Evolutionary conservation across 1,140 invertebrate genomes (phyloP).

Genomic region (Aphaenogaster floridana): DNA sequence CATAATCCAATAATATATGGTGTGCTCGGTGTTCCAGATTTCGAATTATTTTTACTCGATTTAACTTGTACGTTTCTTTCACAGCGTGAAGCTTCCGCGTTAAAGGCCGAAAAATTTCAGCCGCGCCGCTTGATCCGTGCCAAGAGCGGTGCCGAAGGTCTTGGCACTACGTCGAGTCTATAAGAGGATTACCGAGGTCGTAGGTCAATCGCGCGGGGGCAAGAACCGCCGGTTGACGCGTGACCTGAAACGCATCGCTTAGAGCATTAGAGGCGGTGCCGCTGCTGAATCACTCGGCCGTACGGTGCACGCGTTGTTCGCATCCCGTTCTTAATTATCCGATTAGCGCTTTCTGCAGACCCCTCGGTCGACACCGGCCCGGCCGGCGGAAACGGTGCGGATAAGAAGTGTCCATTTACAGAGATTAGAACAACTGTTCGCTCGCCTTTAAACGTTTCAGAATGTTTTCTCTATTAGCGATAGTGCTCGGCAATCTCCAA

Average conservation of each 20-base stretch:
- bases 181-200: constrained; percentile 73
- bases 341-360: constrained; percentile 58
- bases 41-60: neutral
- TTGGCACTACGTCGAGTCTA: constrained; percentile 52
- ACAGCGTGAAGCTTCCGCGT: neutral
- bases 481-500: neutral
- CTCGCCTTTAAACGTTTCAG: constrained; percentile 7
- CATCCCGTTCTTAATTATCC: constrained; percentile 72
- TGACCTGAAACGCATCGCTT: constrained; percentile 79
- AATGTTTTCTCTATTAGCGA: neutral
- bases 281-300: constrained; percentile 82
- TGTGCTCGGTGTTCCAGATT: neutral
- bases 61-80: neutral
- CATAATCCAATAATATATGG: neutral
- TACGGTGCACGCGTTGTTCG: constrained; percentile 58
- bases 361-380: neutral
- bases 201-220: constrained; percentile 67
- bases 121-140: constrained; percentile 19
- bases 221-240: constrained; percentile 83
- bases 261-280: constrained; percentile 66
- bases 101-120: constrained; percentile 48
- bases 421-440: constrained; percentile 53
- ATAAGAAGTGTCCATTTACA: constrained; percentile 46
- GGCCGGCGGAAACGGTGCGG: constrained; percentile 37
- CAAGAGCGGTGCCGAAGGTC: constrained; percentile 64